A percentile compares a stretch with the other conserved stretches of the same genome.
These are phyloP conservation scores for Ernsta delagoae DNA, from an alignment of 2,888 invertebrate genomes.

Conservation along the genomic window DNA sequence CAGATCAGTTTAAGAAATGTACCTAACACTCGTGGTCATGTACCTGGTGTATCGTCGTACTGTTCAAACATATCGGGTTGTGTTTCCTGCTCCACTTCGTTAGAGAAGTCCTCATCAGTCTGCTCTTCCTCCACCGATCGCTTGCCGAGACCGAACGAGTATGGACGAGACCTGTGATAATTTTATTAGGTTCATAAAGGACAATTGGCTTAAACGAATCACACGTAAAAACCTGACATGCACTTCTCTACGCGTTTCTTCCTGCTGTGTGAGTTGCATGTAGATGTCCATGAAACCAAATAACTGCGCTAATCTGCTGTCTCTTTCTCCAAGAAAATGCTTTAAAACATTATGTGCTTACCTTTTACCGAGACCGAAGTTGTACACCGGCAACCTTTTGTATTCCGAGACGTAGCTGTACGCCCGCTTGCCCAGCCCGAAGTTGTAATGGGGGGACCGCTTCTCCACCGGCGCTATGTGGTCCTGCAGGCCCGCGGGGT, in stretches of 20 bases:
- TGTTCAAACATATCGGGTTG: conserved; percentile 69
- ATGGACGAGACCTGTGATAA: conserved; percentile 72
- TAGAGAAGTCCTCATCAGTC: conserved; percentile 61
- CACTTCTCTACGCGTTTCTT: no score
- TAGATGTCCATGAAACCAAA: no score
- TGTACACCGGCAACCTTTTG: conserved; percentile 85
- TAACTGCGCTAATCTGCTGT: no score
- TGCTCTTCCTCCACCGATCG: conserved; percentile 75
- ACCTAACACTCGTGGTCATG: background rate
- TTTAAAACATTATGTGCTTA: conserved; percentile 41
- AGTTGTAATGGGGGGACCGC: conserved; percentile 82
- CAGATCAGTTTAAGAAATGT: no score
- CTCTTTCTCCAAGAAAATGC: no score
- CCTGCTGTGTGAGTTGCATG: no score
- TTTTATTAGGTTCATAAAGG: no score
- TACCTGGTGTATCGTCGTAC: conserved; percentile 68
- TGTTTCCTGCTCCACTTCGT: conserved; percentile 66
- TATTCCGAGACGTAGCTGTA: conserved; percentile 87
- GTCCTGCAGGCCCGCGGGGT: conserved; percentile 43
- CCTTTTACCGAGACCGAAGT: conserved; percentile 86
- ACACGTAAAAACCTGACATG: no score
- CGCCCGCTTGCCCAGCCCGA: conserved; percentile 81
- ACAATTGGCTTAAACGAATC: no score
- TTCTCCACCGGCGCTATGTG: conserved; percentile 61
- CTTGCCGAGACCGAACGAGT: conserved; percentile 77